Base-by-base conservation (phyloP, 1,140 invertebrate genomes). In the Pteromalus puparum region DNA sequence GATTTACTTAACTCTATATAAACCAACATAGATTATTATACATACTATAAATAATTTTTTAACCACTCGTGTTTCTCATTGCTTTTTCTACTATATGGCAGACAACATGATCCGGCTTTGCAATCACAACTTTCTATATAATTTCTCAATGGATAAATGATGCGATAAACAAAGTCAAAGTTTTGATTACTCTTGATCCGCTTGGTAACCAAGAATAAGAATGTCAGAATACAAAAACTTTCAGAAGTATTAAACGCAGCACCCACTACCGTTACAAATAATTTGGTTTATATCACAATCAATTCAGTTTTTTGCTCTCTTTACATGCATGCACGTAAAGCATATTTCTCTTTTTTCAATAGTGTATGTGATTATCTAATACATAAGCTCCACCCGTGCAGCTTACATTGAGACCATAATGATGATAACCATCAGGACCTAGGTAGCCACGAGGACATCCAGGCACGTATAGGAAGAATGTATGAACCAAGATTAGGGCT, bases 31-130 rank as follows among this genome's bases (percentile, higher is more conserved):
- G 1, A 53, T 53, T 18, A 53, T 2, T 10, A 18, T 53, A 94
- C 94, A 94, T 93, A 98, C 97, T 97, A 95, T 67, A 99, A 92
- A 91, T 95, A 96, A 2, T 94, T 90, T 78, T 95, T 95, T 0
- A 99, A 93, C 96, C 97, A 99, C 1, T 91, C 90, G 90, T 99
- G 98, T 89, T 98, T 98, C 26, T 94, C 92, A 89, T 98, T 97
- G 0, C 94, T 95, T 78, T 94, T 94, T 78, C 95, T 95, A 6
- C 95, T 95, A 91, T 99, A 99, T 0, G 98, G 98, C n/a, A 99
- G 92, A 90, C 97, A 98, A 0, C 96, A 96, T 13, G 97, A 97
- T 18, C 97, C 97, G 53, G 95, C 91, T 82, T 96, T 95, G 2
- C 97, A 97, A 92, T 99, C 98, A 89, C 97, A 95, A 88, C 97